Evolutionary conservation across 1,140 invertebrate genomes (phyloP).

Genomic region (Armadillidium nasatum): DNA sequence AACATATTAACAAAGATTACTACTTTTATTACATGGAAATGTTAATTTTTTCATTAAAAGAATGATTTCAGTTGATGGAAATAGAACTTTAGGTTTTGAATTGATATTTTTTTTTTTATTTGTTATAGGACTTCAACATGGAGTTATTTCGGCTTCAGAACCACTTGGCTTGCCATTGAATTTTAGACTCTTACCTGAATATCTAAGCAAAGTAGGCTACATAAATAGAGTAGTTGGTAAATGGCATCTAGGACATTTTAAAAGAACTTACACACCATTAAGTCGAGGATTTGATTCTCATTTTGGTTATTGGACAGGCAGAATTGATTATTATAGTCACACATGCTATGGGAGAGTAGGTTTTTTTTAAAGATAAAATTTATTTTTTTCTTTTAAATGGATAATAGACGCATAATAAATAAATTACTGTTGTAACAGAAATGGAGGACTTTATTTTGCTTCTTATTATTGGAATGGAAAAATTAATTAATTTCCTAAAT

Average conservation of each 20-base stretch:
- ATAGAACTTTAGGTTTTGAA: background rate
- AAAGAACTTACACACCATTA: constrained; percentile 68
- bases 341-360: constrained; percentile 39
- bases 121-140: constrained; percentile 41
- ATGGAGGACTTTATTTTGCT: no score
- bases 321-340: constrained; percentile 46
- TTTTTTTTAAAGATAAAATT: background rate
- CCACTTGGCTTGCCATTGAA: constrained; percentile 48
- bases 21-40: no score
- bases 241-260: constrained; percentile 70
- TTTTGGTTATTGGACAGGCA: constrained; percentile 46
- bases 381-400: background rate
- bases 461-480: no score
- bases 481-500: no score
- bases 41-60: no score
- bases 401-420: background rate
- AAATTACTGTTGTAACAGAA: no score
- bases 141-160: constrained; percentile 46
- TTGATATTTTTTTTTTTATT: background rate
- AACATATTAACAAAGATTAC: no score
- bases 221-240: constrained; percentile 59
- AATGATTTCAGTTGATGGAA: background rate
- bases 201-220: constrained; percentile 52
- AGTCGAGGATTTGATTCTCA: constrained; percentile 44
- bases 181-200: constrained; percentile 52